Percentiles rank a stretch among this genome's conserved stretches.
Evolutionary conservation across 1,140 invertebrate genomes (phyloP).

Genomic region (Lepidurus packardi): DNA sequence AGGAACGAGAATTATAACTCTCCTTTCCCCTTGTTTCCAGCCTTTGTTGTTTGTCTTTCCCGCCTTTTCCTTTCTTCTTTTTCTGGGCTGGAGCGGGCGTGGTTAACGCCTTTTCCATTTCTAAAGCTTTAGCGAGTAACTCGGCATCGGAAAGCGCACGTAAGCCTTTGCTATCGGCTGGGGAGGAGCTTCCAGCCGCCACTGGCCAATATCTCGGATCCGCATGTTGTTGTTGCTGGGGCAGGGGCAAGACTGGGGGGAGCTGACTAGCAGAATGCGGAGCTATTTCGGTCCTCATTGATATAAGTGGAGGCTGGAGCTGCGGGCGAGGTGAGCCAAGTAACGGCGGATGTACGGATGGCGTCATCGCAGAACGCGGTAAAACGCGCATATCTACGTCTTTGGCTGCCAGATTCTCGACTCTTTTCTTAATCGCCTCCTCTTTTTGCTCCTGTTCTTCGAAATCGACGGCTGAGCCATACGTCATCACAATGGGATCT

Average conservation of each 20-base stretch:
- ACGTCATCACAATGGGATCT: conserved; percentile 36
- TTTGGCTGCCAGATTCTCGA: neutral
- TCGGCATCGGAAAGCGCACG: conserved; percentile 25
- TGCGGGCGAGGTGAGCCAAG: neutral
- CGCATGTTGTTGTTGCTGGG: neutral
- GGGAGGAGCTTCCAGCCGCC: neutral
- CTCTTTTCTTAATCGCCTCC: neutral
- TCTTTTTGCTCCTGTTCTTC: conserved; percentile 3
- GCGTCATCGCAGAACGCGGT: neutral
- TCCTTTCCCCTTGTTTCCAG: neutral
- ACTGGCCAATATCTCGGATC: neutral
- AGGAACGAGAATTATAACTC: neutral
- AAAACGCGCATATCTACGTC: conserved; percentile 3
- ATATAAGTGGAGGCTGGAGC: neutral
- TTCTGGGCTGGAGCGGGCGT: neutral
- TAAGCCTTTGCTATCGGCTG: neutral
- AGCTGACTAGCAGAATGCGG: conserved; percentile 6
- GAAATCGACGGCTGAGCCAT: too few relatives aligned
- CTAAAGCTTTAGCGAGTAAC: conserved; percentile 32
- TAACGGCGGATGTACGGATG: neutral
- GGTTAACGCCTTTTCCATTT: conserved; percentile 27
- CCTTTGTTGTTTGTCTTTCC: conserved; percentile 3
- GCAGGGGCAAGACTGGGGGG: too few relatives aligned
- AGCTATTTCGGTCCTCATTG: neutral
- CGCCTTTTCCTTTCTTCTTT: conserved; percentile 9